phyloP scores from a whole-genome alignment of 2,113 vertebrate species.

The Climacteris rufus region DNA sequence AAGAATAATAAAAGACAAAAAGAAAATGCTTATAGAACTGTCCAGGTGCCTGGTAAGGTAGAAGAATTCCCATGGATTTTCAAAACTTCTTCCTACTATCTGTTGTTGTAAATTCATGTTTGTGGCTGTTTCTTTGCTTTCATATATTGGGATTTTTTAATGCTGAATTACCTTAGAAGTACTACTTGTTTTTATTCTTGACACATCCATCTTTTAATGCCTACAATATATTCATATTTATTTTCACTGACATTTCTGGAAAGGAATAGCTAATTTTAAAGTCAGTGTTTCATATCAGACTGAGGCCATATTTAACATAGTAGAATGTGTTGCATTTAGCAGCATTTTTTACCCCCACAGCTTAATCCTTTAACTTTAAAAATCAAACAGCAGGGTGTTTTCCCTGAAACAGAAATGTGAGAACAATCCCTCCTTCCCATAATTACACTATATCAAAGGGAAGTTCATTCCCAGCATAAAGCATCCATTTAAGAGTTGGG shows the following conservation, averaged over 20 bases:
- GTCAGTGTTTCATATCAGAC: background rate
- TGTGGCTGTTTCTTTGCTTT: background rate
- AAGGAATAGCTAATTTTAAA: background rate
- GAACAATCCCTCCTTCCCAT: background rate
- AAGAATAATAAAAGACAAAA: background rate
- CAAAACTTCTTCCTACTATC: background rate
- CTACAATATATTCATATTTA: background rate
- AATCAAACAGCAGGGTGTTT: background rate
- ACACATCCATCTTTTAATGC: background rate
- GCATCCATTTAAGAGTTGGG: background rate
- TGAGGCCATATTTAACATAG: background rate
- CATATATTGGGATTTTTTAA: background rate
- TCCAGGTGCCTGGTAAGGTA: background rate
- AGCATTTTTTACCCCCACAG: background rate
- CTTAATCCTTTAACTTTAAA: background rate
- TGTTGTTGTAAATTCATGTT: background rate
- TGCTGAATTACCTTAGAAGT: background rate
- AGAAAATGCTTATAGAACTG: background rate
- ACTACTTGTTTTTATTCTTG: background rate
- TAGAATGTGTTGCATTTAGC: background rate
- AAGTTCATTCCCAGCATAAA: background rate
- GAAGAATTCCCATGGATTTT: background rate
- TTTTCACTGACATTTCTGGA: background rate
- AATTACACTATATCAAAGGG: background rate
- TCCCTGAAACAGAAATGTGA: background rate